Percentiles rank a stretch among this genome's conserved stretches.
These are phyloP conservation scores for Nibea coibor DNA, from an alignment of 2,113 vertebrate genomes.

Conservation along the genomic window DNA sequence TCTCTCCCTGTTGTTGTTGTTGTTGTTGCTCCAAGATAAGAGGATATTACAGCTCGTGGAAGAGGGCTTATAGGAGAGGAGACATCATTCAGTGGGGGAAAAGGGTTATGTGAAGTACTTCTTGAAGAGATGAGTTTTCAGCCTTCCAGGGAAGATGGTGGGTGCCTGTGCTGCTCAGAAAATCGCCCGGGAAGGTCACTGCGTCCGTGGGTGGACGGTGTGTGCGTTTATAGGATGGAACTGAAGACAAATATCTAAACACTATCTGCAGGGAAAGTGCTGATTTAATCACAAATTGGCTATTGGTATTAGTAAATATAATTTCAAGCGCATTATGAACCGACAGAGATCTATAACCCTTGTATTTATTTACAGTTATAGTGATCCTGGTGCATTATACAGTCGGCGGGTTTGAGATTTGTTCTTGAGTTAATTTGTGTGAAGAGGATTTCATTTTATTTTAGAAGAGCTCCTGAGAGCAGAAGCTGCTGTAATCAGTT, in stretches of 20 bases:
- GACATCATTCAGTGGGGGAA: constrained; percentile 48
- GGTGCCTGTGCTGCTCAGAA: constrained; percentile 18
- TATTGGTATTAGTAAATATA: constrained; percentile 2
- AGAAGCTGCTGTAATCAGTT: constrained; percentile 24
- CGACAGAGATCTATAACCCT: background rate
- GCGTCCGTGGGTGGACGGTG: constrained; percentile 6
- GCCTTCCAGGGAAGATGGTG: constrained; percentile 57
- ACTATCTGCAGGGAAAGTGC: constrained; percentile 17
- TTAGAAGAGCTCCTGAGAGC: background rate
- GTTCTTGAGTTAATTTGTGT: constrained; percentile 9
- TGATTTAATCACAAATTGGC: constrained; percentile 9
- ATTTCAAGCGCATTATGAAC: constrained; percentile 22
- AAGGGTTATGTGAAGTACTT: constrained; percentile 48
- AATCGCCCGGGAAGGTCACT: constrained; percentile 42
- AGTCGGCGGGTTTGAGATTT: background rate
- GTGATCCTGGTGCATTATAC: background rate
- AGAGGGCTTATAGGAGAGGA: constrained; percentile 49
- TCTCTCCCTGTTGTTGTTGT: no score
- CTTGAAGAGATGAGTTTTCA: constrained; percentile 62
- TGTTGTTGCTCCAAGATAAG: constrained; percentile 61
- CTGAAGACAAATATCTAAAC: constrained; percentile 8
- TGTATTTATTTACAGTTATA: background rate
- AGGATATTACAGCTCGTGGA: constrained; percentile 51
- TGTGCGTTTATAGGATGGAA: constrained; percentile 39
- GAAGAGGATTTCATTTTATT: background rate